A percentile compares a stretch with the other conserved stretches of the same genome.
Evolutionary conservation across 2,113 vertebrate genomes (phyloP).

Genomic region (Vireo altiloquus): DNA sequence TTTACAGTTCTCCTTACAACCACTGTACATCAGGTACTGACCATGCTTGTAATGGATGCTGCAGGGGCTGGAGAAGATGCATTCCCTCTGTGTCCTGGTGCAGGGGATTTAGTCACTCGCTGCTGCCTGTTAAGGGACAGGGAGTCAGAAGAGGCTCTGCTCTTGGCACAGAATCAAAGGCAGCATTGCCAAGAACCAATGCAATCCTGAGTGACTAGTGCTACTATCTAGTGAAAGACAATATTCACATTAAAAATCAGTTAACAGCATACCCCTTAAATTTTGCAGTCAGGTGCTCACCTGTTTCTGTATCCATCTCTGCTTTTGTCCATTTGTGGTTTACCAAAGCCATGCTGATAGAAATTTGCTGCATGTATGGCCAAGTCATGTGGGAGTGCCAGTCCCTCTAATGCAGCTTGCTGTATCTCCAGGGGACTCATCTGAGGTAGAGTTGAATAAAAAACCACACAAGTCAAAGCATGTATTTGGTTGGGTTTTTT

Average conservation of each 20-base stretch:
- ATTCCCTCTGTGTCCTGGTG: slow-evolving; percentile 80
- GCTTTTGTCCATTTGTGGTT: slow-evolving; percentile 83
- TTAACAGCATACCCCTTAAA: fast-evolving
- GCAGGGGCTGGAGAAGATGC: slow-evolving; percentile 83
- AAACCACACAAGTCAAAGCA: background rate
- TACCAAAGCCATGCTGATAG: slow-evolving; percentile 86
- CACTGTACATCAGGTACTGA: slow-evolving; percentile 51
- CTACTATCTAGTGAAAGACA: background rate
- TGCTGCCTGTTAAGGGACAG: slow-evolving; percentile 76
- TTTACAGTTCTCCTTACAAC: background rate
- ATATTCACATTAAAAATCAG: background rate
- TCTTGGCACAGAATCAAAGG: background rate
- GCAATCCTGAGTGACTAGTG: background rate
- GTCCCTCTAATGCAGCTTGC: slow-evolving; percentile 85
- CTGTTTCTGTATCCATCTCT: slow-evolving; percentile 86
- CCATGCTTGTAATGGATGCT: slow-evolving; percentile 92
- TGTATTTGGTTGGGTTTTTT: background rate
- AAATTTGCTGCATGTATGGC: slow-evolving; percentile 81
- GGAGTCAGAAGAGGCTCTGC: background rate
- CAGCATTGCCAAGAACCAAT: background rate
- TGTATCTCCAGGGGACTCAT: slow-evolving; percentile 85
- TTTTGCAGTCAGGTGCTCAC: slow-evolving; percentile 53
- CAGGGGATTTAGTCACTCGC: slow-evolving; percentile 85
- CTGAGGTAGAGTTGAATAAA: slow-evolving; percentile 52
- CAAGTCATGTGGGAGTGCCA: slow-evolving; percentile 87